A percentile compares a stretch with the other conserved stretches of the same genome.
phyloP scores from a whole-genome alignment of 2,888 invertebrate species.

The Drosophila meridionalis region DNA sequence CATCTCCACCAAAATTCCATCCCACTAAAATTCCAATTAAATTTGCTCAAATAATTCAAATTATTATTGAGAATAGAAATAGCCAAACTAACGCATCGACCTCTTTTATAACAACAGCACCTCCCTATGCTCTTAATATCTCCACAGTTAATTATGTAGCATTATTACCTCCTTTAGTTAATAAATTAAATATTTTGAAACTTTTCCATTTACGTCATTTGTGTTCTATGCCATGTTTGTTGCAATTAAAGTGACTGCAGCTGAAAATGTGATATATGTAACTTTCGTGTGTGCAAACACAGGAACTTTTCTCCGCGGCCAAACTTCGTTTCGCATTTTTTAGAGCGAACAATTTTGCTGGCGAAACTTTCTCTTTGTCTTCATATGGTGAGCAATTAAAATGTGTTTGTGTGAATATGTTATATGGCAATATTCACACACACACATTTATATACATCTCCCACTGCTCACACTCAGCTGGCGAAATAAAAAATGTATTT shows the following conservation, averaged over 20 bases:
- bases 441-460: background rate
- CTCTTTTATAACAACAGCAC: no score
- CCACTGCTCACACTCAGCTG: background rate
- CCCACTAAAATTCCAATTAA: no score
- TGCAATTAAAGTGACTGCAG: constrained; percentile 4
- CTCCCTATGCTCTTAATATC: background rate
- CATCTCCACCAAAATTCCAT: no score
- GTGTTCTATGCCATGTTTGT: background rate
- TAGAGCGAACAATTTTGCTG: constrained; percentile 9
- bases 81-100: no score
- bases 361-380: constrained; percentile 37
- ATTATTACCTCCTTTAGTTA: background rate
- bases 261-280: background rate
- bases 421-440: background rate
- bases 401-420: constrained; percentile 33
- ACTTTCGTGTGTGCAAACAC: no score
- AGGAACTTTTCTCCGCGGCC: background rate
- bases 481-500: constrained; percentile 18
- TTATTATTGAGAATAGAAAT: no score
- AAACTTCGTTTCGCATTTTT: background rate
- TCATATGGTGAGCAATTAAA: constrained; percentile 62
- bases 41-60: background rate
- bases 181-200: background rate
- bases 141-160: background rate
- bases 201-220: background rate